These are phyloP conservation scores for Rhabdomys pumilio DNA, from an alignment of 2,797 vertebrate genomes.

Conservation along the genomic window DNA sequence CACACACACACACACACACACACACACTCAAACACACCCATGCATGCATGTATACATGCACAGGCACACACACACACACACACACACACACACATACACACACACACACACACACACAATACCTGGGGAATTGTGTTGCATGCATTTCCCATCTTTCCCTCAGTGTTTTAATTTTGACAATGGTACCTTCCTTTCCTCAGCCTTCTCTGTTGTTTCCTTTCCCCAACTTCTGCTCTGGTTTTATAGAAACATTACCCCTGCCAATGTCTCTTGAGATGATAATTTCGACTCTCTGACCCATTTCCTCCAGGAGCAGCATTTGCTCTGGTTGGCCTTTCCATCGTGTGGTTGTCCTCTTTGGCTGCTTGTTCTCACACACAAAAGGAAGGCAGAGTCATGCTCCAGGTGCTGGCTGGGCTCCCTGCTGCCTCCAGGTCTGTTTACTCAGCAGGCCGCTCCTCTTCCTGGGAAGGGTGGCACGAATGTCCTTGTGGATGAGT, in stretches of 20 bases:
- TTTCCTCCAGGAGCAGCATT: neutral
- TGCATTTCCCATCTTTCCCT: neutral
- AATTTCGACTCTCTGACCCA: neutral
- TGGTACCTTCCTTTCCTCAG: neutral
- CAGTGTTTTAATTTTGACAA: neutral
- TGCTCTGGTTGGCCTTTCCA: neutral
- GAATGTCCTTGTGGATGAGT: neutral
- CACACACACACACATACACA: too few relatives aligned
- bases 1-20: too few relatives aligned
- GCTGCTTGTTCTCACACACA: neutral
- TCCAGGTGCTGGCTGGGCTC: neutral
- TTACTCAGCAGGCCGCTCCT: slow-evolving; percentile 47
- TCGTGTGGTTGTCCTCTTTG: neutral
- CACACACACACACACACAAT: neutral
- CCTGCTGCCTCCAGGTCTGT: neutral
- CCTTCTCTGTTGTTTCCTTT: neutral
- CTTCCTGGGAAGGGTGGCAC: slow-evolving; percentile 49
- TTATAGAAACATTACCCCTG: neutral
- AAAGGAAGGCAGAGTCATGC: neutral
- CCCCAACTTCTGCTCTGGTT: neutral
- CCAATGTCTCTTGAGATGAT: neutral
- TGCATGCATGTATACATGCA: too few relatives aligned
- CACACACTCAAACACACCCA: neutral
- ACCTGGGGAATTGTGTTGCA: neutral
- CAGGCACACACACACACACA: too few relatives aligned